Evolutionary conservation across 92 coral and sea anemone species (phyloP).

Genomic region (Paramuricea clavata): DNA sequence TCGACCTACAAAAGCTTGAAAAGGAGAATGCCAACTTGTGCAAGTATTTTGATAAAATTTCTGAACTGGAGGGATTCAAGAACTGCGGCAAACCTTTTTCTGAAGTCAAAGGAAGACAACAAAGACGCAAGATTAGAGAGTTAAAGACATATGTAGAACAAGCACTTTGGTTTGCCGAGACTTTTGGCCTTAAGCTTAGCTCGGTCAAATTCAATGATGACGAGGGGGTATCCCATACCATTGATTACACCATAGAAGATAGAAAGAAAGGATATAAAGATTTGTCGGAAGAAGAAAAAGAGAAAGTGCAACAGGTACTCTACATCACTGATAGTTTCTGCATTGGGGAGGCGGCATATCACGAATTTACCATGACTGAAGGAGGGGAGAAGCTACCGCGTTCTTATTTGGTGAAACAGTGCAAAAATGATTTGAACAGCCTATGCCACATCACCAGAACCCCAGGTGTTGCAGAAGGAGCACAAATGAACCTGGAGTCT

Average conservation of each 20-base stretch:
- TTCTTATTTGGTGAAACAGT: conserved; percentile 6
- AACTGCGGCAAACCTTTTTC: conserved; percentile 25
- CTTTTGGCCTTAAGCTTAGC: conserved; percentile 51
- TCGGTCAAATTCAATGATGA: conserved; percentile 38
- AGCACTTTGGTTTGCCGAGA: conserved; percentile 62
- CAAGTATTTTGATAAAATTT: conserved; percentile 9
- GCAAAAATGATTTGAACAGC: conserved; percentile 16
- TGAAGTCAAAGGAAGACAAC: conserved; percentile 52
- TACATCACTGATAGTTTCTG: neutral
- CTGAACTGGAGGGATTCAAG: conserved; percentile 5
- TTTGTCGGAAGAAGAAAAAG: conserved; percentile 2
- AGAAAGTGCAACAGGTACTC: neutral
- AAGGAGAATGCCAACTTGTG: conserved; percentile 47
- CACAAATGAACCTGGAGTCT: conserved; percentile 9
- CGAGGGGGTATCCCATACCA: conserved; percentile 12
- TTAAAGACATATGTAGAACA: conserved; percentile 57
- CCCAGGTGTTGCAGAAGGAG: conserved; percentile 19
- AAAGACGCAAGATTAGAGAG: conserved; percentile 34
- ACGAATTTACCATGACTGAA: neutral
- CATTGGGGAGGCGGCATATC: too few relatives aligned
- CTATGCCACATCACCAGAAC: conserved; percentile 5
- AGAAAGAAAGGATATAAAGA: conserved; percentile 17
- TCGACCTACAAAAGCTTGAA: conserved; percentile 48
- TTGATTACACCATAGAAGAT: conserved; percentile 30
- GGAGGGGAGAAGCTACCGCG: conserved; percentile 6